Evolutionary conservation across 2,797 vertebrate genomes (phyloP).

Genomic region (Siniperca scherzeri): DNA sequence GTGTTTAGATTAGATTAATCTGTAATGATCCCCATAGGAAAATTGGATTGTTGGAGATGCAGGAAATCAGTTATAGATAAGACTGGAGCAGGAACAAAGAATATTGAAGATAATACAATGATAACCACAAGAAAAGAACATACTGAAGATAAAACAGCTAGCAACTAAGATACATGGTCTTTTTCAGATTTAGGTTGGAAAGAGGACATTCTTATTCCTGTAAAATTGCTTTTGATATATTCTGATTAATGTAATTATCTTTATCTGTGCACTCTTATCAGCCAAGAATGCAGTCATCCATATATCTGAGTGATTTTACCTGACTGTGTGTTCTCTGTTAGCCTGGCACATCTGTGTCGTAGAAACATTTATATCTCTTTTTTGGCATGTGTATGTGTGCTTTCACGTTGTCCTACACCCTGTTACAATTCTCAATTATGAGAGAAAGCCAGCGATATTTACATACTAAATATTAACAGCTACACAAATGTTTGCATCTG

Average conservation of each 20-base stretch:
- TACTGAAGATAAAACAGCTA: conserved; percentile 18
- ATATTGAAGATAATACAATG: conserved; percentile 35
- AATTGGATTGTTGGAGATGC: conserved; percentile 28
- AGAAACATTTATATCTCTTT: too few species aligned
- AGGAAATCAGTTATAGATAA: conserved; percentile 52
- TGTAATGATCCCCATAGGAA: conserved; percentile 23
- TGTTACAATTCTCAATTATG: not conserved
- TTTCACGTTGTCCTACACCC: not conserved
- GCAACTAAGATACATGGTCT: conserved; percentile 3
- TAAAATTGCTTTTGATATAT: not conserved
- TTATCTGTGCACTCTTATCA: not conserved
- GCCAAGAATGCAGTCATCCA: not conserved
- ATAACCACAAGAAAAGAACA: conserved; percentile 31
- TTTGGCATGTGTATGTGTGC: not conserved
- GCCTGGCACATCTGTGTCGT: not conserved
- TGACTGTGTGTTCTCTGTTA: not conserved
- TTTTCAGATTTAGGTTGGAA: not conserved
- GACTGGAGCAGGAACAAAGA: conserved; percentile 32
- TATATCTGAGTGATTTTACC: not conserved
- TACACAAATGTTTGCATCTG: not conserved
- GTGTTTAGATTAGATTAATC: conserved; percentile 23
- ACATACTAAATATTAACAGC: conserved; percentile 5
- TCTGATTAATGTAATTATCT: conserved; percentile 6
- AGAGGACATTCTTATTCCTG: not conserved
- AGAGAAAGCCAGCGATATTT: not conserved